phyloP scores from a whole-genome alignment of 2,797 vertebrate species.

The Thaleichthys pacificus region DNA sequence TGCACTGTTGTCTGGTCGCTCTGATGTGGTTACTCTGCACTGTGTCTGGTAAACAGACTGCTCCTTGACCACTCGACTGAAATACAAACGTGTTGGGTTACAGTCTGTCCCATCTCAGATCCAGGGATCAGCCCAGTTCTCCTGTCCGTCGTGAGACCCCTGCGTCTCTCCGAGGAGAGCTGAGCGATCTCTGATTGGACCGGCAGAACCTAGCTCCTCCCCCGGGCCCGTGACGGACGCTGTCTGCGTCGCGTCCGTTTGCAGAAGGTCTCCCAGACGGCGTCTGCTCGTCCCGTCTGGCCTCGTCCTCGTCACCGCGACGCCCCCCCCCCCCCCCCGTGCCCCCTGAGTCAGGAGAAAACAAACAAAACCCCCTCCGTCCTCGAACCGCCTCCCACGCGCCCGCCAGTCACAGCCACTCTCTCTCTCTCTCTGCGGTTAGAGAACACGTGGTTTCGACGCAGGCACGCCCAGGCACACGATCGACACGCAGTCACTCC shows the following conservation, averaged over 20 bases:
- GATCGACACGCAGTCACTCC: constrained; percentile 20
- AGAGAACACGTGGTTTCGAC: background rate
- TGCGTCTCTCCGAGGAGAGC: constrained; percentile 49
- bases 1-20: too few species aligned
- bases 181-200: constrained; percentile 58
- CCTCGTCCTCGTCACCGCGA: constrained; percentile 63
- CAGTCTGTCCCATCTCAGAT: constrained; percentile 32
- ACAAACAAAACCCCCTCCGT: constrained; percentile 48
- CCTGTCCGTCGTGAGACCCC: constrained; percentile 38
- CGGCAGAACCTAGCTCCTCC: constrained; percentile 45
- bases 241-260: constrained; percentile 58
- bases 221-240: constrained; percentile 61
- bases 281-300: constrained; percentile 69
- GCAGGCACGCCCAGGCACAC: constrained; percentile 4
- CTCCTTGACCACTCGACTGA: too few species aligned
- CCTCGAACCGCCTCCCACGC: constrained; percentile 24
- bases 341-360: constrained; percentile 36
- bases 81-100: too few species aligned
- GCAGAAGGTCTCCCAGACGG: constrained; percentile 56
- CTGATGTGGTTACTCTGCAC: too few species aligned
- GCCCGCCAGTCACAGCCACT: constrained; percentile 30
- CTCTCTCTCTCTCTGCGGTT: background rate
- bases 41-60: too few species aligned
- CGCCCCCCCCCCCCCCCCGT: constrained; percentile 20
- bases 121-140: constrained; percentile 30